These are phyloP conservation scores for Garrulus glandarius DNA, from an alignment of 2,797 vertebrate species.

Conservation along the genomic window DNA sequence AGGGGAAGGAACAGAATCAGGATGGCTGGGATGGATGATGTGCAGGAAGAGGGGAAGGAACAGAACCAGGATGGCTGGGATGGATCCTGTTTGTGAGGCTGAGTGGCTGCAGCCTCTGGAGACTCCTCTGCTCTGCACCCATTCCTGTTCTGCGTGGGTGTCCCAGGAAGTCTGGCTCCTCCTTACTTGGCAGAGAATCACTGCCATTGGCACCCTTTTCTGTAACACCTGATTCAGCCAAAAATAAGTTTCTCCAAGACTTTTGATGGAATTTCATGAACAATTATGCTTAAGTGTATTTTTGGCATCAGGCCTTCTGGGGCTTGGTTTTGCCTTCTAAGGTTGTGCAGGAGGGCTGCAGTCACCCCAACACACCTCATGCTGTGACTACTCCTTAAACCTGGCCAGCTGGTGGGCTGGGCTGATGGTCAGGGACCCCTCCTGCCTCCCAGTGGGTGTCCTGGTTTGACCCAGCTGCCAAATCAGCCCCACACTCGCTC, in stretches of 20 bases:
- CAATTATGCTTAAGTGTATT: background rate
- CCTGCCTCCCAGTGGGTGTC: background rate
- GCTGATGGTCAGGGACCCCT: background rate
- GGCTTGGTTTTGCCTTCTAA: background rate
- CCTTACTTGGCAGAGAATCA: background rate
- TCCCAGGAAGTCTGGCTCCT: background rate
- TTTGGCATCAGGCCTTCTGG: background rate
- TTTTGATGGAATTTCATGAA: background rate
- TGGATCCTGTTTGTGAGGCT: background rate
- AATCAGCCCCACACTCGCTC: background rate
- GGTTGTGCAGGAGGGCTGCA: background rate
- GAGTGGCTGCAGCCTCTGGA: background rate
- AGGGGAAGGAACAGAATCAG: background rate
- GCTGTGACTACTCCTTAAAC: background rate
- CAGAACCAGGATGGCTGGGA: background rate
- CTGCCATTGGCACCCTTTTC: background rate
- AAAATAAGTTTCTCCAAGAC: background rate
- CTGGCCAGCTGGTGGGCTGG: background rate
- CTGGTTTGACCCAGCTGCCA: background rate
- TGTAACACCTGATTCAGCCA: background rate
- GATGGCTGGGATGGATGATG: background rate
- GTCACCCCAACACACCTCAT: background rate
- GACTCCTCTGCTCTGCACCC: background rate
- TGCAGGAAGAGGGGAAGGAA: background rate
- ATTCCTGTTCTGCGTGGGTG: accelerated